These are phyloP conservation scores for Noturus placidus DNA, from an alignment of 2,113 vertebrate species.

Conservation along the genomic window DNA sequence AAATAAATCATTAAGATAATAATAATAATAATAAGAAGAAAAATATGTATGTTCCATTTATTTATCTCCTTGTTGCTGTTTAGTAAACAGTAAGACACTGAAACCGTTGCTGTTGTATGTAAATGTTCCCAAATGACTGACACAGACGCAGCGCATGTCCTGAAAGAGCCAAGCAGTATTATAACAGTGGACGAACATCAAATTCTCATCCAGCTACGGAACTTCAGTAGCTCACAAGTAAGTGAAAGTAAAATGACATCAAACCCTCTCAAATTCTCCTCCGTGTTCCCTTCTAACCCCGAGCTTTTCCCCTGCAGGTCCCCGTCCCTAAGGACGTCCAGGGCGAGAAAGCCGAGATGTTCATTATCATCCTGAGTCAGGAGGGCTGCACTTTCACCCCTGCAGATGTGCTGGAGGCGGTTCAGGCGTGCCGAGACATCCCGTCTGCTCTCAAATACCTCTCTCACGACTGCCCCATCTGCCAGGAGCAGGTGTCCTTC, in stretches of 20 bases:
- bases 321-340: conserved; percentile 54
- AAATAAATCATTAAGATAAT: not conserved
- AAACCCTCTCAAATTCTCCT: not conserved
- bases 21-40: not conserved
- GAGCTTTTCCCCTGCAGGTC: conserved; percentile 16
- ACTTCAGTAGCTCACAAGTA: conserved; percentile 46
- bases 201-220: conserved; percentile 53
- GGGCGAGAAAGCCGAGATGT: conserved; percentile 62
- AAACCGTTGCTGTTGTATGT: not conserved
- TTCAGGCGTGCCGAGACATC: conserved; percentile 67
- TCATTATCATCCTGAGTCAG: conserved; percentile 63
- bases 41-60: not conserved
- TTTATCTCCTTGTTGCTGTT: not conserved
- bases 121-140: not conserved
- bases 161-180: conserved; percentile 46
- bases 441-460: conserved; percentile 72
- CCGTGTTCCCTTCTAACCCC: not conserved
- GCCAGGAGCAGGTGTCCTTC: conserved; percentile 73
- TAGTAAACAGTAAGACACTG: not conserved
- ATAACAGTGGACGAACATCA: conserved; percentile 51
- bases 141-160: conserved; percentile 56
- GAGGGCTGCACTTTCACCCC: conserved; percentile 65
- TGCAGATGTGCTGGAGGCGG: conserved; percentile 69
- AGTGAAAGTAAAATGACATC: not conserved
- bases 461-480: conserved; percentile 74